A percentile compares a stretch with the other conserved stretches of the same genome.
Conservation (phyloP, 2,797 vertebrate genomes). For the Characodon lateralis region DNA sequence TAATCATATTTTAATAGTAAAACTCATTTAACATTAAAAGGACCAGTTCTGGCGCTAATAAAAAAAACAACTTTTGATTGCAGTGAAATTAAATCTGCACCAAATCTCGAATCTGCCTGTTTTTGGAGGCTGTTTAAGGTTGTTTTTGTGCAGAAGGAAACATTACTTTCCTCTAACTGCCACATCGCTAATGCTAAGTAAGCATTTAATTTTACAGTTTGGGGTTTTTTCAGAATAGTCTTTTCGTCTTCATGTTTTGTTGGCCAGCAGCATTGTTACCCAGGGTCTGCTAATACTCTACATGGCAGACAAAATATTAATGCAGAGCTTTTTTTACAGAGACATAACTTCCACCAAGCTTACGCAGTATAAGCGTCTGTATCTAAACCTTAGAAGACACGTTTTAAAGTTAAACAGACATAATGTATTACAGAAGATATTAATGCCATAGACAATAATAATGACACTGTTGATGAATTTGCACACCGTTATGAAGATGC, state of each 20-base stretch:
- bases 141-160: background rate
- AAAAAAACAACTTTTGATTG: background rate
- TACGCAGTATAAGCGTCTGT: background rate
- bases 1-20: background rate
- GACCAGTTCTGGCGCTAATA: background rate
- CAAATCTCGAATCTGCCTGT: background rate
- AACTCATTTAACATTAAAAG: background rate
- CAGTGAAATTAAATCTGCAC: background rate
- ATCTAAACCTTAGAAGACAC: background rate
- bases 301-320: background rate
- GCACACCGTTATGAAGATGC: no score
- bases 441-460: no score
- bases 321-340: background rate
- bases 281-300: background rate
- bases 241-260: background rate
- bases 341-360: background rate
- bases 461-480: background rate
- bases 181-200: background rate
- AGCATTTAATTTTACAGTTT: background rate
- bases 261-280: background rate
- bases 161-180: background rate
- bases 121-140: background rate
- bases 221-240: background rate
- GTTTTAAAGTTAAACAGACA: background rate
- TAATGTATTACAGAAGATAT: background rate